Evolutionary conservation across 2,888 invertebrate genomes (phyloP).

Genomic region (Macropis europaea): DNA sequence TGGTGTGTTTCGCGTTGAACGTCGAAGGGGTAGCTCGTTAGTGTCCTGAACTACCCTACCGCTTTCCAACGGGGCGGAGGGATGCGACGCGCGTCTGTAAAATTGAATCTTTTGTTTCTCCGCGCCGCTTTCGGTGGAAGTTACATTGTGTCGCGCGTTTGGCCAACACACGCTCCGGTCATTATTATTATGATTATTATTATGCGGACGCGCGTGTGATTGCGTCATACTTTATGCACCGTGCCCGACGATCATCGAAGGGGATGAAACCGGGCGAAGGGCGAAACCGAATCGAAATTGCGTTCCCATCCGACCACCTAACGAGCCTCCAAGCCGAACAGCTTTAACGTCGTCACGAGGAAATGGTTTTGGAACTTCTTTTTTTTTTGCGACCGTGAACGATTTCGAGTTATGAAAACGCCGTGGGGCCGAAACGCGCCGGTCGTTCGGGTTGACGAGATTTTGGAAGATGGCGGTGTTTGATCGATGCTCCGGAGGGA

Average conservation of each 20-base stretch:
- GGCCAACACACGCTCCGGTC: neutral
- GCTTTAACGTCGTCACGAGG: too few relatives aligned
- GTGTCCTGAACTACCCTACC: slow-evolving; percentile 8
- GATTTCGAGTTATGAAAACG: too few relatives aligned
- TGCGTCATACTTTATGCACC: slow-evolving; percentile 23
- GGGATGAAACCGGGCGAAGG: neutral
- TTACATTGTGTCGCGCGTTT: slow-evolving; percentile 18
- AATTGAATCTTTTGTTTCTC: slow-evolving; percentile 54
- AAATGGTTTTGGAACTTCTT: too few relatives aligned
- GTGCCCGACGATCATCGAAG: neutral
- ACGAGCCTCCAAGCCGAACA: neutral
- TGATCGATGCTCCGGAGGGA: too few relatives aligned
- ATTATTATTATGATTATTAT: slow-evolving; percentile 8
- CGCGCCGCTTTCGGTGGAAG: slow-evolving; percentile 20
- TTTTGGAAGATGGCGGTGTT: too few relatives aligned
- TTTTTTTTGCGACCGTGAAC: too few relatives aligned
- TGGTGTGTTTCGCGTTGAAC: slow-evolving; percentile 33
- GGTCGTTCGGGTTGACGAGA: too few relatives aligned
- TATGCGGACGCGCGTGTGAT: neutral
- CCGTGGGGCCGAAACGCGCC: too few relatives aligned
- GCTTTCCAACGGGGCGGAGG: neutral
- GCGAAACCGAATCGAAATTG: neutral
- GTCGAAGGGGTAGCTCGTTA: slow-evolving; percentile 51
- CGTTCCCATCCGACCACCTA: neutral
- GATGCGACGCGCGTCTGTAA: slow-evolving; percentile 37